These are phyloP conservation scores for Geotria australis DNA, from an alignment of 2,797 vertebrate genomes.

Conservation along the genomic window DNA sequence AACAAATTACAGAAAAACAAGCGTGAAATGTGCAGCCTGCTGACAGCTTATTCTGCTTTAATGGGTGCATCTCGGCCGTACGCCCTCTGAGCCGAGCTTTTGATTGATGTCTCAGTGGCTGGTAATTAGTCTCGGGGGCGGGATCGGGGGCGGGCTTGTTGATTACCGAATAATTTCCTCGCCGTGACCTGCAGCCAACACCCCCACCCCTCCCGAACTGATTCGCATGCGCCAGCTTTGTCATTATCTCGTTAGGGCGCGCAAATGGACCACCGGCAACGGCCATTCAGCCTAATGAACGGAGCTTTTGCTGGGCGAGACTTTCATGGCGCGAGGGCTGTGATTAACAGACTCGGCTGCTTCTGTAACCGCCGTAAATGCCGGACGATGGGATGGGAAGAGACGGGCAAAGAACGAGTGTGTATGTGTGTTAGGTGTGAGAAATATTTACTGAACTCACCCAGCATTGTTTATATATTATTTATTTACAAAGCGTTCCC, in stretches of 20 bases:
- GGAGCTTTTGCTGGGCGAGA: neutral
- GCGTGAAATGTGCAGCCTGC: too few relatives aligned
- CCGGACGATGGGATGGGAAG: too few relatives aligned
- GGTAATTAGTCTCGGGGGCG: neutral
- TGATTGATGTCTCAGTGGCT: neutral
- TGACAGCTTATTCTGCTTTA: too few relatives aligned
- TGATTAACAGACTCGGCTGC: too few relatives aligned
- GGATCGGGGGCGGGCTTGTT: neutral
- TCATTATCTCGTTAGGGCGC: neutral
- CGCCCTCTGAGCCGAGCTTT: neutral
- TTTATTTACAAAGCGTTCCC: neutral
- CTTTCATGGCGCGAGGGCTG: too few relatives aligned
- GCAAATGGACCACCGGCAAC: neutral
- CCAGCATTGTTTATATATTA: neutral
- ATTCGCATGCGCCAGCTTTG: neutral
- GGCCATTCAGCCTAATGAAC: neutral
- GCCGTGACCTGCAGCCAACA: too few relatives aligned
- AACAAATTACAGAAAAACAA: too few relatives aligned
- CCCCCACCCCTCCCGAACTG: too few relatives aligned
- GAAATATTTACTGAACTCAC: neutral
- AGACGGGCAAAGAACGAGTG: too few relatives aligned
- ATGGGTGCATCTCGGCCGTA: too few relatives aligned
- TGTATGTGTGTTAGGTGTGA: neutral
- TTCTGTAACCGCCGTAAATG: too few relatives aligned
- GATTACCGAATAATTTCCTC: neutral